phyloP scores from a whole-genome alignment of 2,797 vertebrate species.

The Philypnodon macrostomus region DNA sequence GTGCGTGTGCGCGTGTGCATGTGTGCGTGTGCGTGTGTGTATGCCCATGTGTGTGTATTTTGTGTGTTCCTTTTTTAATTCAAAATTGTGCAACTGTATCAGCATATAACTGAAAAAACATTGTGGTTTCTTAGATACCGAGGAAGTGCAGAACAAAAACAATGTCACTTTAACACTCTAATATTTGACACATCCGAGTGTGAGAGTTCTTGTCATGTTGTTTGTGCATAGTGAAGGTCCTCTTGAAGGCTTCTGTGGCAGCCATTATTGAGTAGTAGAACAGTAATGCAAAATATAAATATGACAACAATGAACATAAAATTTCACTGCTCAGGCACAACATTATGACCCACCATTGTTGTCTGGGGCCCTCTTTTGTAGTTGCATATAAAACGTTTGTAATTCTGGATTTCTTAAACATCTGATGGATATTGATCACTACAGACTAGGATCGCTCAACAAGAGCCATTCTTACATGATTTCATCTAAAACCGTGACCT shows the following conservation, averaged over 20 bases:
- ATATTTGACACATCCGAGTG: conserved; percentile 6
- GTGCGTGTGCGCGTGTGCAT: conserved; percentile 7
- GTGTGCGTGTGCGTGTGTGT: neutral
- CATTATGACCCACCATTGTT: too few relatives aligned
- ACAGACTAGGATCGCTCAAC: too few relatives aligned
- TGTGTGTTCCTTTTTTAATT: conserved; percentile 41
- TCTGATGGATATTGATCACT: too few relatives aligned
- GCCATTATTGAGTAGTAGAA: neutral
- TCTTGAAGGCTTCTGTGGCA: neutral
- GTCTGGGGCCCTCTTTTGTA: too few relatives aligned
- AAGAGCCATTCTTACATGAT: too few relatives aligned
- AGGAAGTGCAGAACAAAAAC: conserved; percentile 25
- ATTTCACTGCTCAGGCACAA: too few relatives aligned
- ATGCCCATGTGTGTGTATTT: neutral
- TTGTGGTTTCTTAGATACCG: conserved; percentile 35
- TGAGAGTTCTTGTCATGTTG: conserved; percentile 1
- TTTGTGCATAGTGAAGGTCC: neutral
- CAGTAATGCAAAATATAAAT: too few relatives aligned
- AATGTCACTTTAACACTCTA: neutral
- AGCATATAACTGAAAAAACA: conserved; percentile 44
- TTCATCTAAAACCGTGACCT: too few relatives aligned
- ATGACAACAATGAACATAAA: too few relatives aligned
- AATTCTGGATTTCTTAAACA: too few relatives aligned
- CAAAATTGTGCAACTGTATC: conserved; percentile 49
- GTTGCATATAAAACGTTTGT: too few relatives aligned